A percentile compares a stretch with the other conserved stretches of the same genome.
These are phyloP conservation scores for Sebastes kiyomatsui DNA, from an alignment of 2,797 vertebrate species.

Conservation along the genomic window DNA sequence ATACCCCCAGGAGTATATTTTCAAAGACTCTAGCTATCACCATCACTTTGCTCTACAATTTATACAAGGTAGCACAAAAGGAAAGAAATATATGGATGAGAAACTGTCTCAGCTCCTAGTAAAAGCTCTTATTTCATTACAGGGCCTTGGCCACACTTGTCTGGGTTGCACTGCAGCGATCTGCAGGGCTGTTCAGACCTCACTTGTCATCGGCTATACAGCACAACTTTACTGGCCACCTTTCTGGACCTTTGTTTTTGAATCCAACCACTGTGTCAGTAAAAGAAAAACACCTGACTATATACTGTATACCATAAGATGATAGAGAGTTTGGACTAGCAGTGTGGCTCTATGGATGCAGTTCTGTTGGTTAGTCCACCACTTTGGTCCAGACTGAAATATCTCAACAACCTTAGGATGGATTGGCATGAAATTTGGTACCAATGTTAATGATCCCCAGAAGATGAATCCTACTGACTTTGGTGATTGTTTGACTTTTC, in stretches of 20 bases:
- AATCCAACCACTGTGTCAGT: background rate
- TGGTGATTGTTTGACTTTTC: background rate
- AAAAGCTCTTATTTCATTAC: conserved; percentile 36
- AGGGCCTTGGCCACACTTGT: background rate
- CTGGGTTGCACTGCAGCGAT: conserved; percentile 4
- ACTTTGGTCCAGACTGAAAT: background rate
- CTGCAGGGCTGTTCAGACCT: background rate
- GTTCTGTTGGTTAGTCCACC: background rate
- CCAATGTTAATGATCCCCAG: background rate
- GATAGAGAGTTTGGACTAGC: background rate
- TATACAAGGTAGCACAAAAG: conserved; percentile 35
- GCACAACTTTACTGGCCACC: background rate
- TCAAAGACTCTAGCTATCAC: conserved; percentile 29
- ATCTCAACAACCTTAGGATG: background rate
- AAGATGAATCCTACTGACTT: background rate
- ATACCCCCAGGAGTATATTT: conserved; percentile 24
- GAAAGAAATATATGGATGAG: conserved; percentile 22
- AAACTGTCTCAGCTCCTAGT: background rate
- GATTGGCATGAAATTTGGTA: background rate
- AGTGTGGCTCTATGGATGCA: background rate
- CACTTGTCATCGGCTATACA: background rate
- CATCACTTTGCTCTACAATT: conserved; percentile 20
- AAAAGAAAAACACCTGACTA: background rate
- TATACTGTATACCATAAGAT: background rate
- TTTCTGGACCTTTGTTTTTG: background rate